These are phyloP conservation scores for Melipona quadrifasciata DNA, from an alignment of 1,140 invertebrate genomes.

Conservation along the genomic window DNA sequence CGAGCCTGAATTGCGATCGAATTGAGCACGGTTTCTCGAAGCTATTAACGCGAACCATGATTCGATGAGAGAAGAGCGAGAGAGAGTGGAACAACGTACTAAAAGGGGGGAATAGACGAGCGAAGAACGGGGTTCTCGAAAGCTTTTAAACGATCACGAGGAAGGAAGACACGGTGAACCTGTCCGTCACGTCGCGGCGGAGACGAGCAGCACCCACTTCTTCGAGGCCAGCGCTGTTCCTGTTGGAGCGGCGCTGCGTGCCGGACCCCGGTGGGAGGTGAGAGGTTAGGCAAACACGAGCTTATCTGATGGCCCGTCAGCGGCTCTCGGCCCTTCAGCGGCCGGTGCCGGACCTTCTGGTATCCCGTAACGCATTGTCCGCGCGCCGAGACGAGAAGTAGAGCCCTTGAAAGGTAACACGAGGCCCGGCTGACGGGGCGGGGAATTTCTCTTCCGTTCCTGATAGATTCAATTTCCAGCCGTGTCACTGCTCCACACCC, in stretches of 20 bases:
- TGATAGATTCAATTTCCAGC: slow-evolving; percentile 73
- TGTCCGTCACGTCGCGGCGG: slow-evolving; percentile 69
- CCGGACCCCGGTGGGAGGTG: slow-evolving; percentile 74
- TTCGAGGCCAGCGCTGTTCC: slow-evolving; percentile 52
- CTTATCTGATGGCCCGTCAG: slow-evolving; percentile 80
- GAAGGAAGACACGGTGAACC: slow-evolving; percentile 66
- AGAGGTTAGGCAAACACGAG: slow-evolving; percentile 80
- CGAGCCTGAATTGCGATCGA: slow-evolving; percentile 16
- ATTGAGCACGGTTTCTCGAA: slow-evolving; percentile 48
- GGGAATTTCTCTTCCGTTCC: slow-evolving; percentile 62
- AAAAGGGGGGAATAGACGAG: background rate
- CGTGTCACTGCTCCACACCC: slow-evolving; percentile 16
- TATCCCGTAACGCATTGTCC: slow-evolving; percentile 72
- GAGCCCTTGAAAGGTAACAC: slow-evolving; percentile 65
- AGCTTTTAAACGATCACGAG: slow-evolving; percentile 72
- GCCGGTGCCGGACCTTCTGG: slow-evolving; percentile 52
- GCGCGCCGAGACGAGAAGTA: slow-evolving; percentile 55
- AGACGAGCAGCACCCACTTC: slow-evolving; percentile 69
- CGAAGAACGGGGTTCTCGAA: slow-evolving; percentile 53
- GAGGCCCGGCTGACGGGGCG: slow-evolving; percentile 56
- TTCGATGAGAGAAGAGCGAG: slow-evolving; percentile 30
- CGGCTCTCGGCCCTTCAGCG: slow-evolving; percentile 63
- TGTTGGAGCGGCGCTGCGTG: slow-evolving; percentile 51
- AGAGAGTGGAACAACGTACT: slow-evolving; percentile 6
- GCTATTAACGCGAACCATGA: slow-evolving; percentile 63